Conservation (phyloP, 35 echinoderm and acorn worm genomes). For the Patiria miniata region DNA sequence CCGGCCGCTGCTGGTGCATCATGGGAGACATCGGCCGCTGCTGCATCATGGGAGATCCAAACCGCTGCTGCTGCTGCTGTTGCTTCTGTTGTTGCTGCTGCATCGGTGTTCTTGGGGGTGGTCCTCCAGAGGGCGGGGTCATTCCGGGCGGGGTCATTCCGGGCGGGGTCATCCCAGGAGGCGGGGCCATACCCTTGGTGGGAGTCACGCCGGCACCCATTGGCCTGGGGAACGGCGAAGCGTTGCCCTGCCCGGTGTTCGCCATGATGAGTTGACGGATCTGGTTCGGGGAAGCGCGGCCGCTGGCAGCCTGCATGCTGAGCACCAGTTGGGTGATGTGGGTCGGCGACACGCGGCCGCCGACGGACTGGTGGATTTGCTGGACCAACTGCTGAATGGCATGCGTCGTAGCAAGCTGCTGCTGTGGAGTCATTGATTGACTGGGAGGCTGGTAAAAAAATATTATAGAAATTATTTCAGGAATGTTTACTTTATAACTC, state of each 20-base stretch:
- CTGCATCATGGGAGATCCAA: slow-evolving; percentile 20
- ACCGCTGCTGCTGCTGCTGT: background rate
- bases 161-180: too few relatives aligned
- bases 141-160: background rate
- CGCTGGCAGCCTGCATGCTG: slow-evolving; percentile 57
- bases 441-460: background rate
- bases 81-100: background rate
- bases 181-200: slow-evolving; percentile 11
- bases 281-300: slow-evolving; percentile 77
- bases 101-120: slow-evolving; percentile 2
- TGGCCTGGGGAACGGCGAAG: slow-evolving; percentile 16
- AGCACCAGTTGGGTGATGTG: slow-evolving; percentile 80
- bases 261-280: slow-evolving; percentile 62
- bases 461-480: too few relatives aligned
- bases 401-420: background rate
- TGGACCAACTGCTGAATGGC: slow-evolving; percentile 71
- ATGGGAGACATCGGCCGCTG: slow-evolving; percentile 22
- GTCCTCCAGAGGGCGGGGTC: slow-evolving; percentile 14
- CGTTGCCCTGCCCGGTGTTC: slow-evolving; percentile 14
- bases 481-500: too few relatives aligned
- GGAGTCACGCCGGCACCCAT: slow-evolving; percentile 18
- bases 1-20: slow-evolving; percentile 32
- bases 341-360: slow-evolving; percentile 75
- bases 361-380: slow-evolving; percentile 69
- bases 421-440: background rate